These are phyloP conservation scores for Odontamblyopus rebecca DNA, from an alignment of 2,797 vertebrate genomes.

Conservation along the genomic window DNA sequence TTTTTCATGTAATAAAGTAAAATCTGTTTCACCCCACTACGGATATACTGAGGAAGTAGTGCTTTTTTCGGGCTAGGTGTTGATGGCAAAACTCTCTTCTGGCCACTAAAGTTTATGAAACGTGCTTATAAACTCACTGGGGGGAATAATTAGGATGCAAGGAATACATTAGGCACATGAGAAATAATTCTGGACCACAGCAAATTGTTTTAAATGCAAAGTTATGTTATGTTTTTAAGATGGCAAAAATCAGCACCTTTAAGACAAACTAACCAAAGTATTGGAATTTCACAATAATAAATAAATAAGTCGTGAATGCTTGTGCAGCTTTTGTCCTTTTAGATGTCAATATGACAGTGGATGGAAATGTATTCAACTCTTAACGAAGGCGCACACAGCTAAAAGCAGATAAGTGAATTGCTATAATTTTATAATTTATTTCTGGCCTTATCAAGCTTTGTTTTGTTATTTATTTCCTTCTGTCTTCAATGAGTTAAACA, in stretches of 20 bases:
- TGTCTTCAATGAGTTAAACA: slow-evolving; percentile 21
- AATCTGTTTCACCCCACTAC: too few species aligned
- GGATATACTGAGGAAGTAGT: too few species aligned
- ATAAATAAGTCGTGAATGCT: background rate
- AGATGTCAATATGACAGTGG: slow-evolving; percentile 7
- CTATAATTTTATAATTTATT: slow-evolving; percentile 16
- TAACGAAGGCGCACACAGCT: slow-evolving; percentile 5
- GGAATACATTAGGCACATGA: too few species aligned
- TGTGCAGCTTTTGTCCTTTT: background rate
- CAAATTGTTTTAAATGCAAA: too few species aligned
- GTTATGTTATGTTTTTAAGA: too few species aligned
- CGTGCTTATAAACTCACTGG: too few species aligned
- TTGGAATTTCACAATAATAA: slow-evolving; percentile 1
- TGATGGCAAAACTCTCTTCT: too few species aligned
- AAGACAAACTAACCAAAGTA: background rate
- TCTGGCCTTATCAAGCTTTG: slow-evolving; percentile 12
- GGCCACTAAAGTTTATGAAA: too few species aligned
- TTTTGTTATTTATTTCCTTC: slow-evolving; percentile 18
- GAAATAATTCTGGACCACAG: too few species aligned
- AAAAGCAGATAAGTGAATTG: slow-evolving; percentile 18
- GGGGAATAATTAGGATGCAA: too few species aligned
- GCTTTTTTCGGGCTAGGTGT: too few species aligned
- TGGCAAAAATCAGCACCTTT: background rate
- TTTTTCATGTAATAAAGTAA: too few species aligned
- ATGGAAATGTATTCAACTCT: slow-evolving; percentile 9